These are phyloP conservation scores for Heteromurus nitidus DNA, from an alignment of 2,888 invertebrate genomes.

Conservation along the genomic window DNA sequence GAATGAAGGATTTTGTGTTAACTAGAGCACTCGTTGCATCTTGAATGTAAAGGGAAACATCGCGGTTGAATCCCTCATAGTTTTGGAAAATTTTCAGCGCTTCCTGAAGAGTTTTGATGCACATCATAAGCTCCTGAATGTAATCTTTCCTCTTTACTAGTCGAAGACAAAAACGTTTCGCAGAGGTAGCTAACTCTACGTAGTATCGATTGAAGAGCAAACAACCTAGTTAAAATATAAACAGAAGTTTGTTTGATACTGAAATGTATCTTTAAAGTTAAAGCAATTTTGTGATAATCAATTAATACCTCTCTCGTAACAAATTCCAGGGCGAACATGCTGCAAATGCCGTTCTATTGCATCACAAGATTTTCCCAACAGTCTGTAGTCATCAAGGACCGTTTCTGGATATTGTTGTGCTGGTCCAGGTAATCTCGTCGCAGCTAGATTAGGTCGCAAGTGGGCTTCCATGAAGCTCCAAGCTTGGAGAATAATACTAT, in stretches of 20 bases:
- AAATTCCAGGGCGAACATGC: conserved; percentile 68
- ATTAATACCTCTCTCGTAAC: conserved; percentile 70
- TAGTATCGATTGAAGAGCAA: conserved; percentile 67
- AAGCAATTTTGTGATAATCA: conserved; percentile 59
- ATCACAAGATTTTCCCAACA: conserved; percentile 65
- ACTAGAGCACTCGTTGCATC: conserved; percentile 66
- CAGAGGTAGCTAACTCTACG: conserved; percentile 55
- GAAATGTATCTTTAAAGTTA: too few relatives aligned
- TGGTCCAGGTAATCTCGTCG: conserved; percentile 49
- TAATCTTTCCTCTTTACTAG: conserved; percentile 63
- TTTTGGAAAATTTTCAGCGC: conserved; percentile 64
- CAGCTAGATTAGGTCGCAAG: conserved; percentile 53
- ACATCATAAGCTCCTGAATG: conserved; percentile 57
- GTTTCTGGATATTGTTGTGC: conserved; percentile 44
- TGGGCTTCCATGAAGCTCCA: conserved; percentile 70
- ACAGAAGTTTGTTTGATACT: too few relatives aligned
- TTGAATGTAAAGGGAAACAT: conserved; percentile 57
- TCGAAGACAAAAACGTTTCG: conserved; percentile 54
- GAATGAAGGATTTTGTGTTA: conserved; percentile 54
- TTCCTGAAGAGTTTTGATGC: conserved; percentile 66
- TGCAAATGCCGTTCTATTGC: conserved; percentile 67
- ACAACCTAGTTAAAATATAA: conserved; percentile 63
- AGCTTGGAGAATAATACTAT: conserved; percentile 66
- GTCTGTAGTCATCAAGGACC: conserved; percentile 62
- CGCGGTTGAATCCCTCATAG: conserved; percentile 66